phyloP scores from a whole-genome alignment of 2,888 invertebrate genomes.

The Meiosimyza decipiens region DNA sequence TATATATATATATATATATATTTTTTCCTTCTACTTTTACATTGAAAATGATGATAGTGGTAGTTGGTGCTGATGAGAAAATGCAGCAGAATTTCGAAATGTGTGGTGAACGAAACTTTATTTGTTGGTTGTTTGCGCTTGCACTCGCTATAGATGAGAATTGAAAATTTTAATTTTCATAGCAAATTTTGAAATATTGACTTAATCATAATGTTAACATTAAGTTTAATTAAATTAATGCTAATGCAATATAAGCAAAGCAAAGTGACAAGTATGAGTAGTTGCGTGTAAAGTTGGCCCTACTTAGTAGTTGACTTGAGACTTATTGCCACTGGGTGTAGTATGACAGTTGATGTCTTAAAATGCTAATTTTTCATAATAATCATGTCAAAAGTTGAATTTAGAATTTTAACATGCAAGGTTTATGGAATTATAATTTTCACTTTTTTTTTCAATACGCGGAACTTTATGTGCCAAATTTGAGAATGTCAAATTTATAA shows the following conservation, averaged over 20 bases:
- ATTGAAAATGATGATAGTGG: background rate
- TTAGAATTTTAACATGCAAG: slow-evolving; percentile 3
- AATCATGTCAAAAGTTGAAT: background rate
- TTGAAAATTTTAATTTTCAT: slow-evolving; percentile 5
- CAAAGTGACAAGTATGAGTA: background rate
- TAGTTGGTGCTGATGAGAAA: slow-evolving; percentile 7
- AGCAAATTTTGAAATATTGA: slow-evolving; percentile 6
- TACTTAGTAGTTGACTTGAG: no score
- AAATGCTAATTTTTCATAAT: background rate
- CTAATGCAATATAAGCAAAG: slow-evolving; percentile 13
- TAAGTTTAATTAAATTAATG: slow-evolving; percentile 27
- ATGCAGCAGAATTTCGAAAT: slow-evolving; percentile 6
- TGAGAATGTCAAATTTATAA: no score
- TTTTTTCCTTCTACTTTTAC: no score
- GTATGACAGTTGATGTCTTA: no score
- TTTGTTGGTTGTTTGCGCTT: background rate
- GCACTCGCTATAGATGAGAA: background rate
- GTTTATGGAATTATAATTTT: background rate
- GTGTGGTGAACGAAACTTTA: background rate
- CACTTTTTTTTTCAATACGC: no score
- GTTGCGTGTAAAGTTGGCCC: no score
- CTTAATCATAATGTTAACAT: slow-evolving; percentile 17
- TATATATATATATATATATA: no score
- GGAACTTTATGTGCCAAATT: no score
- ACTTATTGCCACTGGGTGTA: no score